A percentile compares a stretch with the other conserved stretches of the same genome.
Conservation (phyloP, 2,888 invertebrate species). For the Sipha maydis region DNA sequence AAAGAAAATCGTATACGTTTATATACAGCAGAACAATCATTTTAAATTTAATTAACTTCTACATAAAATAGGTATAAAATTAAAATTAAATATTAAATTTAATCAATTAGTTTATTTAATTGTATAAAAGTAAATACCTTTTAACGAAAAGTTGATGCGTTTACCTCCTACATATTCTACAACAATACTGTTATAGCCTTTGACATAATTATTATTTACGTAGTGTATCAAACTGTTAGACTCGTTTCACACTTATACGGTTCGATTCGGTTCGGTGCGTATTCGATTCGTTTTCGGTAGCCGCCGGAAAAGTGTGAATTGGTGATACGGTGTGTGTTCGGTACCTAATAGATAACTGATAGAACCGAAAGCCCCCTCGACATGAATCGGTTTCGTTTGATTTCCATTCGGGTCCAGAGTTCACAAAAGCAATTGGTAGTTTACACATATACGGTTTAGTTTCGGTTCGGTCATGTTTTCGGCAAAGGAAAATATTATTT, state of each 20-base stretch:
- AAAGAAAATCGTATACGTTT: background rate
- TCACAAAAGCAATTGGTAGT: slow-evolving; percentile 32
- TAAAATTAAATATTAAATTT: too few species aligned
- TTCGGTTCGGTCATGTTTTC: slow-evolving; percentile 29
- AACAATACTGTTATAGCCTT: background rate
- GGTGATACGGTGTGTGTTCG: slow-evolving; percentile 39
- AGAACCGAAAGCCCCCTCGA: slow-evolving; percentile 30
- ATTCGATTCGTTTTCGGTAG: slow-evolving; percentile 36
- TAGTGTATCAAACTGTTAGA: background rate
- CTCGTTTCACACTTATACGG: too few species aligned
- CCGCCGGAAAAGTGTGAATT: slow-evolving; percentile 31
- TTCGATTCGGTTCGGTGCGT: slow-evolving; percentile 23
- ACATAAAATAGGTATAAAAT: too few species aligned
- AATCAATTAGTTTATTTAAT: background rate
- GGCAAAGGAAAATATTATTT: slow-evolving; percentile 40
- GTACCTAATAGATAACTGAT: too few species aligned
- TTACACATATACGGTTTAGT: too few species aligned
- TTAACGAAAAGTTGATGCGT: background rate
- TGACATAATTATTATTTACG: background rate
- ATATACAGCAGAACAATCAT: too few species aligned
- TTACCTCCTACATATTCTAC: background rate
- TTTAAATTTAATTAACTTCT: too few species aligned
- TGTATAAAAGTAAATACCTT: background rate
- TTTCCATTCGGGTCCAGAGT: slow-evolving; percentile 10
- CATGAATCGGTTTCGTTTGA: slow-evolving; percentile 35